A percentile compares a stretch with the other conserved stretches of the same genome.
These are phyloP conservation scores for Psococerastis gibbosa DNA, from an alignment of 2,888 invertebrate species.

Conservation along the genomic window DNA sequence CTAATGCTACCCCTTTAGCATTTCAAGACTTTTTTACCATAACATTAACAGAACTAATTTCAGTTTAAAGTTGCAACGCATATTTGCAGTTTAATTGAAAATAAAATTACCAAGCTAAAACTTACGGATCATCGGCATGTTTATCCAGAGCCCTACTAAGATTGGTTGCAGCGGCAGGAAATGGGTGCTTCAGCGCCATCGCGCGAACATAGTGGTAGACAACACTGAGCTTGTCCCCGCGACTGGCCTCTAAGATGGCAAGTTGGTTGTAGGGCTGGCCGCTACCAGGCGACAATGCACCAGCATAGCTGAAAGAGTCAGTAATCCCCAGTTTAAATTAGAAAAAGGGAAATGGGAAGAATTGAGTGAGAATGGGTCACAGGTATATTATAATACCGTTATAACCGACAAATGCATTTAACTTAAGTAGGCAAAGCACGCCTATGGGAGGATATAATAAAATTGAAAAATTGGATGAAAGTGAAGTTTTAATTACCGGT, in stretches of 20 bases:
- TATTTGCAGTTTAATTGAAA: too few relatives aligned
- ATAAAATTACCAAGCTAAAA: too few relatives aligned
- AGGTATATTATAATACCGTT: not conserved
- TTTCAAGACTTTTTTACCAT: too few relatives aligned
- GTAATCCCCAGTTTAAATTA: slow-evolving; percentile 11
- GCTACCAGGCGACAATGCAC: slow-evolving; percentile 49
- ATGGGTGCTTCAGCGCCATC: slow-evolving; percentile 65
- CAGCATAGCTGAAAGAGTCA: slow-evolving; percentile 44
- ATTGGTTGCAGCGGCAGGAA: slow-evolving; percentile 67
- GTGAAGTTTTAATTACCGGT: slow-evolving; percentile 33
- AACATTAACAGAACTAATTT: too few relatives aligned
- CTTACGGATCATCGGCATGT: slow-evolving; percentile 30
- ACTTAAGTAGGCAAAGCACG: too few relatives aligned
- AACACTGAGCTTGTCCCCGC: slow-evolving; percentile 60
- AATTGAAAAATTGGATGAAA: too few relatives aligned
- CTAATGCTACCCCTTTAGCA: too few relatives aligned
- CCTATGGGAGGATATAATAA: not conserved
- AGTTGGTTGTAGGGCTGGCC: slow-evolving; percentile 85
- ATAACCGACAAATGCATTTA: too few relatives aligned
- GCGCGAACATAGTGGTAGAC: slow-evolving; percentile 75
- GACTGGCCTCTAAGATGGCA: slow-evolving; percentile 60
- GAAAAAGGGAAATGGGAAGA: slow-evolving; percentile 13
- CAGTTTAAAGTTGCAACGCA: too few relatives aligned
- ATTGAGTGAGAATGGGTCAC: not conserved
- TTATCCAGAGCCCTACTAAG: slow-evolving; percentile 47